Evolutionary conservation across 2,113 vertebrate genomes (phyloP), one percentile per base, ranked within the genome.

Genomic region (Rhinichthys klamathensis): DNA sequence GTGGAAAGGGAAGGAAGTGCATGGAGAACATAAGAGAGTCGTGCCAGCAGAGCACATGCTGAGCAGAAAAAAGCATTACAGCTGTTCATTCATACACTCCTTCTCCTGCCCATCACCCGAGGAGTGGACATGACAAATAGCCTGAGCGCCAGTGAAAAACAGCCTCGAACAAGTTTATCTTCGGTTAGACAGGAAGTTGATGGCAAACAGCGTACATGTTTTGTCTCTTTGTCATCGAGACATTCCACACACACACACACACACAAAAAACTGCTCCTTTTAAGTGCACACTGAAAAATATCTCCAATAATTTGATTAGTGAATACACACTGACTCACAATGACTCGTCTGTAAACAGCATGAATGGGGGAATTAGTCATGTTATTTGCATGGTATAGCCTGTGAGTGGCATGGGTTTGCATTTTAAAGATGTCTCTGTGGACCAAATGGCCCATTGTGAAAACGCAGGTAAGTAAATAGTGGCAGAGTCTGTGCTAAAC

Each of bases 391-490:
- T 60, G 56, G 2, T 61, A 16, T 61, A 25, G 30, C 30, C 30
- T 30, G 30, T 61, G 5, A 61, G 54, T 44, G 56, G 35, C 35
- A 80, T 5, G 35, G 35, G 9, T 80, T 80, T 44, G 77, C 56
- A 80, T 80, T 44, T 44, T 63, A 80, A 63, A 35, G 35, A 44
- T 44, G n/a, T 63, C 77, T 44, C 35, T 4, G 35, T 63, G n/a
- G 35, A 80, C 38, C 77, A 80, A 63, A 80, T 63, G 77, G 56
- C 35, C 58, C 23, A 80, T 63, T 63, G 56, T 44, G 23, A 80
- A 73, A 25, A 44, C 38, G n/a, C 70, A 25, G 23, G 56, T 27
- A 12, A 10, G 32, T 44, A 25, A 80, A 18, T 18, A 38, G 54
- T 3, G 1, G 41, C 11, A 25, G 38, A 46, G 70, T 6, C 46